Evolutionary conservation across 2,888 invertebrate species (phyloP).

Genomic region (Trissolcus brochymenae): DNA sequence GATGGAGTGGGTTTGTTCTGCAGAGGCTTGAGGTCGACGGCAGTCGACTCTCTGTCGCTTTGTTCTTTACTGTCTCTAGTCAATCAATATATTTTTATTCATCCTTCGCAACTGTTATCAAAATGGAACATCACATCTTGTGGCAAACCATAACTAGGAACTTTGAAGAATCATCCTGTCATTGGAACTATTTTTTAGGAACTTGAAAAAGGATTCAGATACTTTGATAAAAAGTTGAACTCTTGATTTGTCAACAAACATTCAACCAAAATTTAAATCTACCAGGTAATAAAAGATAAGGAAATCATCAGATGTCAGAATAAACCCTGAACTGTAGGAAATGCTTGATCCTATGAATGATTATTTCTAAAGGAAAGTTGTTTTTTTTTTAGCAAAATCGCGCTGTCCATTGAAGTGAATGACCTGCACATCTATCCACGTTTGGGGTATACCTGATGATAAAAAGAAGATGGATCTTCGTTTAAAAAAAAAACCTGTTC

Average conservation of each 20-base stretch:
- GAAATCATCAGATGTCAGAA: no score
- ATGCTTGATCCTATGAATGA: no score
- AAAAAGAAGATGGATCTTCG: background rate
- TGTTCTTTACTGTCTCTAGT: constrained; percentile 6
- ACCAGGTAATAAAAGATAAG: no score
- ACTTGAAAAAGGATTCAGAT: background rate
- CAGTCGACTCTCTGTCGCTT: constrained; percentile 63
- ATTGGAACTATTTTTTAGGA: background rate
- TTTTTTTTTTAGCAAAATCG: no score
- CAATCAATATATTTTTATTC: background rate
- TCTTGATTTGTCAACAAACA: no score
- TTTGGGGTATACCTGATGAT: no score
- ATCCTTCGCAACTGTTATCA: background rate
- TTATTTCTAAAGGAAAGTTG: no score
- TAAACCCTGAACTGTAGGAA: no score
- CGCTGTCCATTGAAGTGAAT: background rate
- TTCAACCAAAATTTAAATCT: no score
- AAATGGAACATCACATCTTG: background rate
- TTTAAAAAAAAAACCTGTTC: background rate
- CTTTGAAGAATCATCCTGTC: background rate
- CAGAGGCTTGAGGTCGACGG: constrained; percentile 64
- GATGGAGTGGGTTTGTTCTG: constrained; percentile 62
- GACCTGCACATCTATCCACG: no score
- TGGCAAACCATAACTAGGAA: background rate
- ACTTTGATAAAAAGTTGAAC: no score